Conservation (phyloP, 2,888 invertebrate genomes). For the Rhogogaster chlorosoma region DNA sequence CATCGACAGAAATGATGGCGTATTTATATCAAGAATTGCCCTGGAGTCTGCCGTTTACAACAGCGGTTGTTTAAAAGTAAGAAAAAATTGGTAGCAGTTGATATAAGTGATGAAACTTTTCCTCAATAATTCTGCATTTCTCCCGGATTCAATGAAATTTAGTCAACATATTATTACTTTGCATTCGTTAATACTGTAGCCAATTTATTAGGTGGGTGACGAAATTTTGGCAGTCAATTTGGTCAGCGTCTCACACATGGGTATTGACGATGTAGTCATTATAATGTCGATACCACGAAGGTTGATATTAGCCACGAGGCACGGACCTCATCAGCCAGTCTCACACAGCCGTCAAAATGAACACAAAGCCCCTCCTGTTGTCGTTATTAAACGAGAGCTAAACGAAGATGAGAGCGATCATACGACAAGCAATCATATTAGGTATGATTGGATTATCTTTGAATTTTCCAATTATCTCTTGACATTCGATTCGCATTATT, state of each 20-base stretch:
- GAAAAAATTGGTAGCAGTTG: slow-evolving; percentile 42
- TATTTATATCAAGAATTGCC: slow-evolving; percentile 98
- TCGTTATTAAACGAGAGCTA: slow-evolving; percentile 93
- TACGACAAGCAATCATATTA: slow-evolving; percentile 75
- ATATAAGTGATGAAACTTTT: neutral
- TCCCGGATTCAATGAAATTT: neutral
- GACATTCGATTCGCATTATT: neutral
- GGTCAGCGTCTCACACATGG: slow-evolving; percentile 98
- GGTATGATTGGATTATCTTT: slow-evolving; percentile 62
- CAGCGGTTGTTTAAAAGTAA: slow-evolving; percentile 94
- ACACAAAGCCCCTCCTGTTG: slow-evolving; percentile 94
- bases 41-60: slow-evolving; percentile 98
- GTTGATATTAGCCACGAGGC: slow-evolving; percentile 95
- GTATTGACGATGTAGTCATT: slow-evolving; percentile 98
- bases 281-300: slow-evolving; percentile 99
- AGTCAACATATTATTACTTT: neutral
- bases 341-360: slow-evolving; percentile 79
- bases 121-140: neutral
- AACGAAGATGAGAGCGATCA: slow-evolving; percentile 88
- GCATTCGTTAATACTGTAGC: slow-evolving; percentile 16
- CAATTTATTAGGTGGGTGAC: slow-evolving; percentile 89
- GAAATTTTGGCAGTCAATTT: slow-evolving; percentile 99
- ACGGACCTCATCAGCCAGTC: slow-evolving; percentile 78
- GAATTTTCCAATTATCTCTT: neutral
- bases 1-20: slow-evolving; percentile 96